Evolutionary conservation across 2,113 vertebrate genomes (phyloP).

Genomic region (Eublepharis macularius): DNA sequence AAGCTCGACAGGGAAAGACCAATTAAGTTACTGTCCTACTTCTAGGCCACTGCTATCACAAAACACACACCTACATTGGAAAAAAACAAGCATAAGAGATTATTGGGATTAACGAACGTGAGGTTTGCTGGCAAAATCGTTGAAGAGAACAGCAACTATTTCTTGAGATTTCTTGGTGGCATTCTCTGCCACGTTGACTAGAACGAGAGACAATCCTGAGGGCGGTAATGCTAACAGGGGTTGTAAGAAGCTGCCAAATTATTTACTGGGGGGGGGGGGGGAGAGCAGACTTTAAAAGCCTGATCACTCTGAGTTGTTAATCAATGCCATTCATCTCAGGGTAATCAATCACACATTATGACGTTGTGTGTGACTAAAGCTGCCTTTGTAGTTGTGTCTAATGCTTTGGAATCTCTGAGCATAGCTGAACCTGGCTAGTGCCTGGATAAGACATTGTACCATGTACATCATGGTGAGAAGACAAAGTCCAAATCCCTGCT

Average conservation of each 20-base stretch:
- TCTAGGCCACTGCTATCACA: neutral
- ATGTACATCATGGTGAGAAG: neutral
- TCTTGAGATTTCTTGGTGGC: neutral
- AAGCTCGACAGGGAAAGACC: neutral
- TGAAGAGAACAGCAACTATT: neutral
- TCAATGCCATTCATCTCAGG: neutral
- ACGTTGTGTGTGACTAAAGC: neutral
- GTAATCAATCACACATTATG: neutral
- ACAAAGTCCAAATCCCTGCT: neutral
- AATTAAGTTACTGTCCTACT: conserved; percentile 10
- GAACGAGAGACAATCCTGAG: neutral
- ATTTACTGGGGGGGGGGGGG: neutral
- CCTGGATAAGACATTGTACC: neutral
- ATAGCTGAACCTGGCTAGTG: neutral
- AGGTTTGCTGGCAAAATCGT: neutral
- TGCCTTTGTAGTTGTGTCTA: neutral
- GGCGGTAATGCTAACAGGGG: neutral
- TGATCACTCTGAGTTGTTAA: neutral
- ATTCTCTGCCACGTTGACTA: neutral
- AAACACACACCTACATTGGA: neutral
- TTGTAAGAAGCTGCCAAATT: no score
- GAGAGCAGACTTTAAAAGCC: neutral
- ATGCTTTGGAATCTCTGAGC: neutral
- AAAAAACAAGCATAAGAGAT: neutral
- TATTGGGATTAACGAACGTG: neutral